These are phyloP conservation scores for Anas flavirostris DNA, from an alignment of 2,797 vertebrate species.

Conservation along the genomic window DNA sequence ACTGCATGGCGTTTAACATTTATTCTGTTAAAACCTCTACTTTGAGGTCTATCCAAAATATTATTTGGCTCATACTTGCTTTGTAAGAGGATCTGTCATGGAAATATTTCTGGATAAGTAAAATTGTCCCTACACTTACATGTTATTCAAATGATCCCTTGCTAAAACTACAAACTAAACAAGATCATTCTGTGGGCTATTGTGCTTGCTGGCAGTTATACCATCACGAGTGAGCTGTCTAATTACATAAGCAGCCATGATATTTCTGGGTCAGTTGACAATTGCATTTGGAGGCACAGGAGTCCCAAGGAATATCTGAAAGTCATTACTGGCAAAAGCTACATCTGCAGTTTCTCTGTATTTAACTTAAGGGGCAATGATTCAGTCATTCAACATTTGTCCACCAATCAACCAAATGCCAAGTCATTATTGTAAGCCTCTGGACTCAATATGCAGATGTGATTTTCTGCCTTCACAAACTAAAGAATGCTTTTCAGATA, in stretches of 20 bases:
- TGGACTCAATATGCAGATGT: slow-evolving; percentile 34
- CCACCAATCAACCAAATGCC: slow-evolving; percentile 37
- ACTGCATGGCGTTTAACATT: background rate
- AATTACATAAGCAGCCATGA: slow-evolving; percentile 41
- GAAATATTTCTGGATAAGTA: background rate
- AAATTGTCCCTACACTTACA: background rate
- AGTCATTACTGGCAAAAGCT: slow-evolving; percentile 24
- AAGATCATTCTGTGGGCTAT: background rate
- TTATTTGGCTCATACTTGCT: background rate
- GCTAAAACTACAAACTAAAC: background rate
- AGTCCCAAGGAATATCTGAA: slow-evolving; percentile 56
- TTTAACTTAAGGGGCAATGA: slow-evolving; percentile 59
- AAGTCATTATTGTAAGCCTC: slow-evolving; percentile 44
- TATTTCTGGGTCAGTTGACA: slow-evolving; percentile 26
- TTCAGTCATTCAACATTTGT: slow-evolving; percentile 62
- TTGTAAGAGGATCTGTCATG: background rate
- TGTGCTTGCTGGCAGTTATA: background rate
- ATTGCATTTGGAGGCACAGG: slow-evolving; percentile 17
- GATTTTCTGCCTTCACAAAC: slow-evolving; percentile 34
- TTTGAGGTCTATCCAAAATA: background rate
- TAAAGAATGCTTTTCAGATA: slow-evolving; percentile 20
- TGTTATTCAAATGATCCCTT: background rate
- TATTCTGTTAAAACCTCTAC: background rate
- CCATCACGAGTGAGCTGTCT: background rate
- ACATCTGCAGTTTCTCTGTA: slow-evolving; percentile 54